Conservation (phyloP, 2,797 vertebrate species). For the Micropoecilia bifurca region DNA sequence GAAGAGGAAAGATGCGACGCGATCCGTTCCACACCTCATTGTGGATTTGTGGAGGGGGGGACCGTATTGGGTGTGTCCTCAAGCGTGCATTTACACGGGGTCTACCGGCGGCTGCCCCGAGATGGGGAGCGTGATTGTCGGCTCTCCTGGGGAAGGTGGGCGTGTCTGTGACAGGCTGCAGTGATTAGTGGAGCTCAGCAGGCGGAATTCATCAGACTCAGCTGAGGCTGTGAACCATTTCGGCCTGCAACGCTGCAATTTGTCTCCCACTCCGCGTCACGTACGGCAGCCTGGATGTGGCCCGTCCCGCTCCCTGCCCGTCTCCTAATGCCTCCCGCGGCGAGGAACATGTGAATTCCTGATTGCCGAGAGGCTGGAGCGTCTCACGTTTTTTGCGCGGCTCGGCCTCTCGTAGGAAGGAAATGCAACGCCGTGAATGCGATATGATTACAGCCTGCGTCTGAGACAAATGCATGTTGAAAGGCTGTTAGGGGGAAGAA, state of each 20-base stretch:
- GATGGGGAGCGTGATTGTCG: conserved; percentile 47
- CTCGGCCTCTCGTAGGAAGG: conserved; percentile 11
- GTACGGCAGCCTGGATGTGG: conserved; percentile 45
- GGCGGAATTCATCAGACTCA: conserved; percentile 79
- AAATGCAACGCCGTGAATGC: conserved; percentile 10
- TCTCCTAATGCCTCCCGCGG: conserved; percentile 2
- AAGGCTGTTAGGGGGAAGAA: conserved; percentile 1
- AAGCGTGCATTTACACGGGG: conserved; percentile 39
- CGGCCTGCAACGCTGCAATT: conserved; percentile 73
- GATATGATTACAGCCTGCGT: conserved; percentile 29
- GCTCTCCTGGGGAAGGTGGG: conserved; percentile 65
- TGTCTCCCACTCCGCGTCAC: conserved; percentile 64
- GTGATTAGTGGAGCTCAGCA: conserved; percentile 80
- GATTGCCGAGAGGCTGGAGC: conserved; percentile 18
- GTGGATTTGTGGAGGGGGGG: conserved; percentile 22
- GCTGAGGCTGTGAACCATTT: conserved; percentile 74
- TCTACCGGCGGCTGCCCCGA: conserved; percentile 49
- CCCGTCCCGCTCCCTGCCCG: conserved; percentile 13
- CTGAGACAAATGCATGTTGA: conserved; percentile 12
- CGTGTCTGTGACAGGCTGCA: conserved; percentile 70
- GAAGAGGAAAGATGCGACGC: conserved; percentile 32
- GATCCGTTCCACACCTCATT: conserved; percentile 34
- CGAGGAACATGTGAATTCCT: conserved; percentile 24
- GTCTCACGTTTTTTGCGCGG: conserved; percentile 23
- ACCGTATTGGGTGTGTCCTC: conserved; percentile 30